phyloP scores from a whole-genome alignment of 2,888 invertebrate genomes.

The Drosophila crucigera region DNA sequence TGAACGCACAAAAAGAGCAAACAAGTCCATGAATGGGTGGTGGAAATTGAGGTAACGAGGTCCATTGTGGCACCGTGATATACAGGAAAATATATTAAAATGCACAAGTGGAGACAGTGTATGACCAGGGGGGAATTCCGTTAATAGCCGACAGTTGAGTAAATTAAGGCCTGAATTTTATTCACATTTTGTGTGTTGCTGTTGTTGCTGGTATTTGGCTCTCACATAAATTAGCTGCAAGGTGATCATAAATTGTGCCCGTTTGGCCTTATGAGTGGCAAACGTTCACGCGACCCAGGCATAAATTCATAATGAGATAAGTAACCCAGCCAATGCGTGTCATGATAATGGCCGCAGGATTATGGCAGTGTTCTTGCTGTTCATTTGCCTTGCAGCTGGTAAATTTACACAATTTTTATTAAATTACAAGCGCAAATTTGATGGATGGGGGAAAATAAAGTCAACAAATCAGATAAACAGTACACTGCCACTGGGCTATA shows the following conservation, averaged over 20 bases:
- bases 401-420: slow-evolving; percentile 38
- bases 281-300: slow-evolving; percentile 37
- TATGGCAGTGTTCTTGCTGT: slow-evolving; percentile 13
- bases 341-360: slow-evolving; percentile 39
- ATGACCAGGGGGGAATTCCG: slow-evolving; percentile 38
- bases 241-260: slow-evolving; percentile 60
- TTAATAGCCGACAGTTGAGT: slow-evolving; percentile 32
- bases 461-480: slow-evolving; percentile 18
- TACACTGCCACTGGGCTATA: slow-evolving; percentile 7
- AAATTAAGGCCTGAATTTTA: slow-evolving; percentile 33
- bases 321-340: slow-evolving; percentile 40
- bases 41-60: slow-evolving; percentile 2
- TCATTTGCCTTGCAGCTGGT: slow-evolving; percentile 38
- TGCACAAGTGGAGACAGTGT: slow-evolving; percentile 31
- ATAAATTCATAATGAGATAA: slow-evolving; percentile 65
- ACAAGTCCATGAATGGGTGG: neutral
- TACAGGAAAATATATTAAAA: slow-evolving; percentile 43
- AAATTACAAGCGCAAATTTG: slow-evolving; percentile 25
- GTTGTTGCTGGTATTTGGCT: slow-evolving; percentile 26
- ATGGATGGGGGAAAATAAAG: slow-evolving; percentile 2
- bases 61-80: slow-evolving; percentile 13
- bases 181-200: slow-evolving; percentile 6
- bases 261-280: slow-evolving; percentile 38
- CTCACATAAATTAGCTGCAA: slow-evolving; percentile 65
- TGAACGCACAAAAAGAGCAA: neutral